Conservation (phyloP, 2,888 invertebrate species). For the Rhimphoctona megacephalus region DNA sequence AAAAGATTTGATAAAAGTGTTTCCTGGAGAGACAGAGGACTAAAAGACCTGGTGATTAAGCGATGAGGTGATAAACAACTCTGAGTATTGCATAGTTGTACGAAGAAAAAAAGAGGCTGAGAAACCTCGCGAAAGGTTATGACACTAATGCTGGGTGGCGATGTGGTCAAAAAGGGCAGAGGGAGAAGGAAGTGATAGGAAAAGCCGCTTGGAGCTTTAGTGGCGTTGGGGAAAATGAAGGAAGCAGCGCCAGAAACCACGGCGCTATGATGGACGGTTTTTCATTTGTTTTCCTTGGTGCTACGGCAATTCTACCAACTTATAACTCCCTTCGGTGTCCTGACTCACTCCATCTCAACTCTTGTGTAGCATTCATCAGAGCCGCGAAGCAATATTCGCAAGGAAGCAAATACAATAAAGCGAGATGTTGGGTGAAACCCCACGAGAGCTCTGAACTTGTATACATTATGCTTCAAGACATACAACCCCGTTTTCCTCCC, state of each 20-base stretch:
- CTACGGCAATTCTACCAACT: constrained; percentile 39
- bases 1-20: neutral
- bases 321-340: constrained; percentile 29
- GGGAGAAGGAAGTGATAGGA: neutral
- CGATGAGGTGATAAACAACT: neutral
- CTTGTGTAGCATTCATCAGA: constrained; percentile 55
- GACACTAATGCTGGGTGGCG: constrained; percentile 27
- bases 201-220: constrained; percentile 12
- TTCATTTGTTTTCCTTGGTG: constrained; percentile 66
- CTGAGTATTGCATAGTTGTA: neutral
- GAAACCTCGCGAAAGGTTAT: constrained; percentile 19
- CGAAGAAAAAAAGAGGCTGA: constrained; percentile 16
- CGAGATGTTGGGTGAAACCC: constrained; percentile 37
- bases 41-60: neutral
- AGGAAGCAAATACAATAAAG: constrained; percentile 65
- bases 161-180: constrained; percentile 7
- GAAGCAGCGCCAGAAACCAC: constrained; percentile 25
- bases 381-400: constrained; percentile 66
- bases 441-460: constrained; percentile 47
- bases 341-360: constrained; percentile 11
- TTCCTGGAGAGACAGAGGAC: neutral
- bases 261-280: constrained; percentile 65
- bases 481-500: constrained; percentile 7
- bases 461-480: constrained; percentile 23
- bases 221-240: constrained; percentile 33